Evolutionary conservation across 2,888 invertebrate genomes (phyloP), one percentile per base, ranked within the genome.

Genomic region (Eumerus sabulonum): DNA sequence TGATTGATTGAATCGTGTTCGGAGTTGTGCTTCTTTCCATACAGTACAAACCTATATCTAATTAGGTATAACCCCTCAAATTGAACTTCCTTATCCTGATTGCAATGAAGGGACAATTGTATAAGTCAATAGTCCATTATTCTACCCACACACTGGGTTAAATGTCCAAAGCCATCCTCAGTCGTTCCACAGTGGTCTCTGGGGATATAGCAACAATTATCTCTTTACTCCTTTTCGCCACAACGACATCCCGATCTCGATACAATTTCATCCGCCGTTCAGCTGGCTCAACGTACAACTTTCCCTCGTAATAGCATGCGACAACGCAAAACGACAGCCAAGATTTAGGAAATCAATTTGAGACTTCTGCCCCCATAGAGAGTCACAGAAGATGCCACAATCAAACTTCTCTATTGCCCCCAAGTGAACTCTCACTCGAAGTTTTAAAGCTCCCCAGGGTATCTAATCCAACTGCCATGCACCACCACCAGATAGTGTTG

Each of bases 301-400:
- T 53, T 42, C 42, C 59, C 57, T 73, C 2, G 27, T 27, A 27
- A 27, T 2, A 27, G 7, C 27, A 27, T 7, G 27, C 27, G 7
- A 7, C 27, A 27, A 27, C 27, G 27, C 7, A 27, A 36, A 56
- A 51, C 36, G 59, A 50, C 59, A 68, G 27, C 9, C 50, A 79
- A 74, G 79, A 73, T 79, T 74, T 73, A 68, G 54, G 73, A 79
- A 79, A 79, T 79, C 79, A 79, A 79, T 79, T 79, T 79, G 57
- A 47, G 47, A 63, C 57, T 63, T 63, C 44, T 56, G 42, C 50
- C 35, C n/a, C 47, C 27, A 57, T 36, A 47, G 35, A 47, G 27
- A 27, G 14, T 48, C 27, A 9, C 50, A 45, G 27, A 72, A 42
- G 56, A 57, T 71, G 56, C 17, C 45, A 48, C 62, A 57, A 38